These are phyloP conservation scores for Laspeyria flexula DNA, from an alignment of 2,888 invertebrate genomes.

Conservation along the genomic window DNA sequence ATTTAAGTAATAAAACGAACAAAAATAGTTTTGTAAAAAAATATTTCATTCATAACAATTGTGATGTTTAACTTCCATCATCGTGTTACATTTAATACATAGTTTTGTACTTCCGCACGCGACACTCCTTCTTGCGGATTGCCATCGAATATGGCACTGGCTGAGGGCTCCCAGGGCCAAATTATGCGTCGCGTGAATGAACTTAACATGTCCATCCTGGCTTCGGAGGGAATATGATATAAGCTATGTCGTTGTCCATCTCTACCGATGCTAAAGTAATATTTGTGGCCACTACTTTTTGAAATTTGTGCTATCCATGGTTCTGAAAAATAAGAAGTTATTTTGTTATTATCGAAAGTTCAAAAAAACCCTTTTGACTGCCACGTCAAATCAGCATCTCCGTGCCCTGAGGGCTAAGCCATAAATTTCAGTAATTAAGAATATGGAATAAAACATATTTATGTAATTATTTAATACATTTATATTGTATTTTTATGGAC, in stretches of 20 bases:
- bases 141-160: slow-evolving; percentile 67
- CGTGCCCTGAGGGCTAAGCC: no score
- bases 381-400: no score
- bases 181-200: slow-evolving; percentile 61
- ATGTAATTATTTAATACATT: no score
- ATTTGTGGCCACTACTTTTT: slow-evolving; percentile 67
- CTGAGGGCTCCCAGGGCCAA: slow-evolving; percentile 75
- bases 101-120: slow-evolving; percentile 64
- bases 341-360: background rate
- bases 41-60: background rate
- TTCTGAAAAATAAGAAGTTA: slow-evolving; percentile 56
- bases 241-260: slow-evolving; percentile 66
- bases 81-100: slow-evolving; percentile 44
- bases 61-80: background rate
- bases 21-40: background rate
- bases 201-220: slow-evolving; percentile 65
- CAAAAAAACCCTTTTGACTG: no score
- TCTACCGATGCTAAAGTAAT: slow-evolving; percentile 65
- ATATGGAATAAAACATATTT: no score
- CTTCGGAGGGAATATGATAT: slow-evolving; percentile 65
- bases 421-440: no score
- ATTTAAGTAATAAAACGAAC: background rate
- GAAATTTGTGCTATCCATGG: slow-evolving; percentile 79
- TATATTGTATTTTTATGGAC: no score
- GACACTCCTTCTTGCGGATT: slow-evolving; percentile 55